Evolutionary conservation across 2,113 vertebrate genomes (phyloP).

Genomic region (Corythaixoides concolor): DNA sequence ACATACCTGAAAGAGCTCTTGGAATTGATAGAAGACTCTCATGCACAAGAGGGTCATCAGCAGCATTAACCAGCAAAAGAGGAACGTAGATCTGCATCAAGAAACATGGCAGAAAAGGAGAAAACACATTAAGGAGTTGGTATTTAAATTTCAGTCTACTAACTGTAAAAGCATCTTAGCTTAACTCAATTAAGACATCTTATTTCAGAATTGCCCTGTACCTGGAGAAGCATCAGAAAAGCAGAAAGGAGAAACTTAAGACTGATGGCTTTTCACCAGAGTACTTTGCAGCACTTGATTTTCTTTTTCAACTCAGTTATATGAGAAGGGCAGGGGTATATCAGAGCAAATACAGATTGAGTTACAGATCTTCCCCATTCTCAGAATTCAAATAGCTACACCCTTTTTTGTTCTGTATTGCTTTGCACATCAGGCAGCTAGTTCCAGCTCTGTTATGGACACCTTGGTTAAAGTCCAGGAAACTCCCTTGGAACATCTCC

Average conservation of each 20-base stretch:
- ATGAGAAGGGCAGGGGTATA: not conserved
- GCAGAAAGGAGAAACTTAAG: not conserved
- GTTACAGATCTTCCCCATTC: not conserved
- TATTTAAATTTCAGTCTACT: not conserved
- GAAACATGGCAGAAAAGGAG: not conserved
- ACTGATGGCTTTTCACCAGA: not conserved
- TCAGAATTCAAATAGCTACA: not conserved
- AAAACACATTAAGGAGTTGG: not conserved
- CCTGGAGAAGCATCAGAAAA: not conserved
- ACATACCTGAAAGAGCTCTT: conserved; percentile 90
- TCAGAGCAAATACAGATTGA: not conserved
- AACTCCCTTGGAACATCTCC: not conserved
- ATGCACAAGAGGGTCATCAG: conserved; percentile 94
- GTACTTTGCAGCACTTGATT: not conserved
- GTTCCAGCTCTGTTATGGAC: not conserved
- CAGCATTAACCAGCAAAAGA: conserved; percentile 93
- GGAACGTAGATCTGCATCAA: conserved; percentile 88
- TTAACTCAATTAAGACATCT: not conserved
- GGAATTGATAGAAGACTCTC: conserved; percentile 94
- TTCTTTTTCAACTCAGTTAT: not conserved
- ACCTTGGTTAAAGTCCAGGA: conserved; percentile 3
- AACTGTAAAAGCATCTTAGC: not conserved
- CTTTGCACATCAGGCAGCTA: not conserved
- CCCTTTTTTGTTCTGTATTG: not conserved
- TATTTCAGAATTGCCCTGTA: not conserved